Conservation (phyloP, 2,113 vertebrate genomes). For the Lasiurus cinereus region DNA sequence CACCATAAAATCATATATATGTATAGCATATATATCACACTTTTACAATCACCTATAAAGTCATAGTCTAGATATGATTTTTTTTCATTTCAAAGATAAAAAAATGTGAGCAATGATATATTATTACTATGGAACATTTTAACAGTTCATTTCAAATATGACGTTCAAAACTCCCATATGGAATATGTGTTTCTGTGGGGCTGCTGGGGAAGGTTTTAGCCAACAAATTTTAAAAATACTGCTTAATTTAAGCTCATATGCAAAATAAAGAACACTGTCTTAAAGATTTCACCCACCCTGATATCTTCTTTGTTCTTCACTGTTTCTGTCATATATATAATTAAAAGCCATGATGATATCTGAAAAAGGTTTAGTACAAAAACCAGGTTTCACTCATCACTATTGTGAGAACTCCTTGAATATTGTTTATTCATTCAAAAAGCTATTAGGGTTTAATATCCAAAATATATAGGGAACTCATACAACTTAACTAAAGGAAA, state of each 20-base stretch:
- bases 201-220: neutral
- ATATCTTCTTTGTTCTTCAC: neutral
- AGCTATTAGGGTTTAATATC: neutral
- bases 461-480: too few relatives aligned
- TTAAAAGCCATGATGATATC: neutral
- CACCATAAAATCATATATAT: neutral
- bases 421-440: neutral
- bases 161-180: neutral
- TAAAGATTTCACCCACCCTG: neutral
- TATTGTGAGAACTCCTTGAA: neutral
- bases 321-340: neutral
- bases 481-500: too few relatives aligned
- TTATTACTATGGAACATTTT: neutral
- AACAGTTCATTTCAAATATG: neutral
- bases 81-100: conserved; percentile 2
- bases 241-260: neutral
- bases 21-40: neutral
- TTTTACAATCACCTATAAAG: neutral
- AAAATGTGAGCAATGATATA: neutral
- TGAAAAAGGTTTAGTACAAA: neutral
- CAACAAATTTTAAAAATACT: neutral
- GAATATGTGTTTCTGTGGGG: neutral
- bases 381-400: neutral
- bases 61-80: neutral
- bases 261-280: neutral